phyloP scores from a whole-genome alignment of 2,113 vertebrate species.

The Nyctereutes procyonoides region DNA sequence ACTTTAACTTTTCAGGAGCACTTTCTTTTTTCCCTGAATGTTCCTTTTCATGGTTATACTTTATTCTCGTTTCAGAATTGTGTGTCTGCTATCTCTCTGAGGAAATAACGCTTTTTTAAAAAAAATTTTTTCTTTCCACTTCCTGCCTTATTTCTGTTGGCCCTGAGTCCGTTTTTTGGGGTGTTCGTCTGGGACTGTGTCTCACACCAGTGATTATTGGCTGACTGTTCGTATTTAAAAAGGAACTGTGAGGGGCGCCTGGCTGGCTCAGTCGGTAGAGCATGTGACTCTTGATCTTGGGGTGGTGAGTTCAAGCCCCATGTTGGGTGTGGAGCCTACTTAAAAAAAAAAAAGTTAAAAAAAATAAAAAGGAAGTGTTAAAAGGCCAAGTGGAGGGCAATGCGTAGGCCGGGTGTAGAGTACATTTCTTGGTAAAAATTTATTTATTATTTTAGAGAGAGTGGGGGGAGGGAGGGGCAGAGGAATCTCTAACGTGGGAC shows the following conservation, averaged over 20 bases:
- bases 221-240: neutral
- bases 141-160: neutral
- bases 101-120: neutral
- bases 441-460: neutral
- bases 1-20: neutral
- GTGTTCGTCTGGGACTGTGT: neutral
- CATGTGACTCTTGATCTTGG: neutral
- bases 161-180: neutral
- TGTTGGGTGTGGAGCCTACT: neutral
- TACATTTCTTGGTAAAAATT: neutral
- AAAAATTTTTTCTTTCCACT: neutral
- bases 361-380: neutral
- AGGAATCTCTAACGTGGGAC: neutral
- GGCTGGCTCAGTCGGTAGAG: neutral
- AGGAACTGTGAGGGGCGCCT: neutral
- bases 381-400: neutral
- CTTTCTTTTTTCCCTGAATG: neutral
- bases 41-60: neutral
- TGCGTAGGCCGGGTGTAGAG: neutral
- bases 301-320: neutral
- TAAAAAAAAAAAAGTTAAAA: neutral
- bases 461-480: neutral
- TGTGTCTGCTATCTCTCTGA: neutral
- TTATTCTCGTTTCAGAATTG: neutral
- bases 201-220: fast-evolving